These are phyloP conservation scores for Cheilosia scutellata DNA, from an alignment of 2,888 invertebrate genomes.

Conservation along the genomic window DNA sequence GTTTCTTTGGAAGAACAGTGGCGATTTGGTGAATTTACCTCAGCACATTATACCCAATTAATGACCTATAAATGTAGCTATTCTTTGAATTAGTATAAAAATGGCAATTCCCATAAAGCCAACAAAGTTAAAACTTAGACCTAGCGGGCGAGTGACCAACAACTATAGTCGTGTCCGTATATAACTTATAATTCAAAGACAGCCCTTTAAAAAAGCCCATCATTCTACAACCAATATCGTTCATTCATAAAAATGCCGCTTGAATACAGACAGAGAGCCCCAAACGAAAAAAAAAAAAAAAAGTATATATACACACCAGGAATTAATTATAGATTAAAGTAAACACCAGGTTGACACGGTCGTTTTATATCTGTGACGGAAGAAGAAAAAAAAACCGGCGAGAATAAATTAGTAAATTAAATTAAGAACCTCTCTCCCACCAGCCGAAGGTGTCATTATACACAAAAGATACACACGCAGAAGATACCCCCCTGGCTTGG, in stretches of 20 bases:
- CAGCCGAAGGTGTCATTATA: conserved; percentile 49
- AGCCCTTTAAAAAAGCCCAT: conserved; percentile 3
- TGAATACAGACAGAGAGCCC: background rate
- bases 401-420: conserved; percentile 67
- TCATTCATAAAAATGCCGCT: conserved; percentile 55
- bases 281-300: background rate
- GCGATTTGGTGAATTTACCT: too few species aligned
- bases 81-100: too few species aligned
- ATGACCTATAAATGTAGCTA: too few species aligned
- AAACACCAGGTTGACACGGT: conserved; percentile 42
- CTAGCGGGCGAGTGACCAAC: too few species aligned
- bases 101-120: too few species aligned
- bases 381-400: conserved; percentile 28
- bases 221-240: conserved; percentile 27
- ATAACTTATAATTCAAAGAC: background rate
- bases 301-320: background rate
- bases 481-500: background rate
- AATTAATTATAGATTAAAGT: conserved; percentile 37
- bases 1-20: too few species aligned
- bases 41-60: too few species aligned
- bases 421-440: conserved; percentile 35
- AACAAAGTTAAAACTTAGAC: too few species aligned
- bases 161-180: too few species aligned
- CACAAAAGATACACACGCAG: background rate
- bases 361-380: conserved; percentile 16